These are phyloP conservation scores for Apodemus sylvaticus DNA, from an alignment of 2,113 vertebrate genomes.

Conservation along the genomic window DNA sequence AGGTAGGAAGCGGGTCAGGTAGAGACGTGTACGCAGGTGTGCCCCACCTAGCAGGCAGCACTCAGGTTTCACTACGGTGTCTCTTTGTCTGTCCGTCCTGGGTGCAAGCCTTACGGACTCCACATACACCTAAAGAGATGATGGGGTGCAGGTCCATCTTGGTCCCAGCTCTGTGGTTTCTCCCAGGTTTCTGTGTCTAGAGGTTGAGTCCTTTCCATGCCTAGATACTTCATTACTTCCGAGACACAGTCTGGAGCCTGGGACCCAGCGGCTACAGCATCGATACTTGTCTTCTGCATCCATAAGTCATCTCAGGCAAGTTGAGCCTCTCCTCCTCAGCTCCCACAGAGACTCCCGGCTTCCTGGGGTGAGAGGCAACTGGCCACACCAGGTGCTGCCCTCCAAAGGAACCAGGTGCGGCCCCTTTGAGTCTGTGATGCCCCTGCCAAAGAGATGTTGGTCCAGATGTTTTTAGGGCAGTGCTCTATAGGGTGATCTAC, in stretches of 20 bases:
- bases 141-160: no score
- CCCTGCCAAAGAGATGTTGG: background rate
- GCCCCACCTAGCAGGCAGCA: background rate
- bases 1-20: background rate
- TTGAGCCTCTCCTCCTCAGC: fast-evolving
- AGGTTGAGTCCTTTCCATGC: background rate
- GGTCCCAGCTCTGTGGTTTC: background rate
- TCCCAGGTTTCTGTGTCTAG: no score
- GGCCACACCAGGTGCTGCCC: background rate
- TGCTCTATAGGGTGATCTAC: no score
- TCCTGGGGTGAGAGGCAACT: background rate
- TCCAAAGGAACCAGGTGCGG: background rate
- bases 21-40: background rate
- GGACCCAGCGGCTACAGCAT: background rate
- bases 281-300: background rate
- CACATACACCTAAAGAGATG: background rate
- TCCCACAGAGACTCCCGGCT: background rate
- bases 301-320: background rate
- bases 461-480: background rate
- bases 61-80: background rate
- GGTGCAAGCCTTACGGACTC: background rate
- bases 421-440: background rate
- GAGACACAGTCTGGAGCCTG: background rate
- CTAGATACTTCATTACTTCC: no score
- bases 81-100: background rate